Evolutionary conservation across 1,140 invertebrate genomes (phyloP).

Genomic region (Drosophila kanapiae): DNA sequence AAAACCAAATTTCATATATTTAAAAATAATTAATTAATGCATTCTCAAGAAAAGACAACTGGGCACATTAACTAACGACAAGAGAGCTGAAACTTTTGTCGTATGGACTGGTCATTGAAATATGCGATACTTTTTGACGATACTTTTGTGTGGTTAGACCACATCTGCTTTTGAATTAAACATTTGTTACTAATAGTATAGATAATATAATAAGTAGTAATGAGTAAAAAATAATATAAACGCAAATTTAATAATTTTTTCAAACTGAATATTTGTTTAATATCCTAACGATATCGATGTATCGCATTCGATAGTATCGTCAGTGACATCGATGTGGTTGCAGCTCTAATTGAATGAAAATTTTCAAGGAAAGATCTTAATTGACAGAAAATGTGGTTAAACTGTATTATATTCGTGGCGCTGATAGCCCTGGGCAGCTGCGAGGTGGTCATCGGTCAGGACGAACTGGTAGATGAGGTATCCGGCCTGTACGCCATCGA

Average conservation of each 20-base stretch:
- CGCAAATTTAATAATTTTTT: neutral
- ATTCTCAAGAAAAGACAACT: too few relatives aligned
- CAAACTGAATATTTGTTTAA: neutral
- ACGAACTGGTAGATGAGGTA: slow-evolving; percentile 70
- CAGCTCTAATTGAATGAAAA: slow-evolving; percentile 15
- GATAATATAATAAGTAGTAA: too few relatives aligned
- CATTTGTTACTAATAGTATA: neutral
- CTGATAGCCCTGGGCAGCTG: slow-evolving; percentile 38
- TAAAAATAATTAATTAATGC: too few relatives aligned
- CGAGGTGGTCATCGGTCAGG: slow-evolving; percentile 64
- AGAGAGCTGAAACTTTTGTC: too few relatives aligned
- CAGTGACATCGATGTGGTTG: neutral
- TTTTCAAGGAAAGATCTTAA: slow-evolving; percentile 11
- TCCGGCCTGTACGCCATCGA: slow-evolving; percentile 88
- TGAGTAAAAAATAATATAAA: neutral
- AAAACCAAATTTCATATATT: too few relatives aligned
- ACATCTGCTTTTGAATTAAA: too few relatives aligned
- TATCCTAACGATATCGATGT: neutral
- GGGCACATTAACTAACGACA: too few relatives aligned
- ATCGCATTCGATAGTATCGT: neutral
- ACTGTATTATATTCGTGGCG: slow-evolving; percentile 38
- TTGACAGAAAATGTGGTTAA: slow-evolving; percentile 53
- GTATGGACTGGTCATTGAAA: too few relatives aligned
- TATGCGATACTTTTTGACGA: too few relatives aligned
- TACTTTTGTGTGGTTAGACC: too few relatives aligned